Percentiles rank a stretch among this genome's conserved stretches.
Evolutionary conservation across 2,113 vertebrate species (phyloP).

Genomic region (Dissostichus mawsoni): DNA sequence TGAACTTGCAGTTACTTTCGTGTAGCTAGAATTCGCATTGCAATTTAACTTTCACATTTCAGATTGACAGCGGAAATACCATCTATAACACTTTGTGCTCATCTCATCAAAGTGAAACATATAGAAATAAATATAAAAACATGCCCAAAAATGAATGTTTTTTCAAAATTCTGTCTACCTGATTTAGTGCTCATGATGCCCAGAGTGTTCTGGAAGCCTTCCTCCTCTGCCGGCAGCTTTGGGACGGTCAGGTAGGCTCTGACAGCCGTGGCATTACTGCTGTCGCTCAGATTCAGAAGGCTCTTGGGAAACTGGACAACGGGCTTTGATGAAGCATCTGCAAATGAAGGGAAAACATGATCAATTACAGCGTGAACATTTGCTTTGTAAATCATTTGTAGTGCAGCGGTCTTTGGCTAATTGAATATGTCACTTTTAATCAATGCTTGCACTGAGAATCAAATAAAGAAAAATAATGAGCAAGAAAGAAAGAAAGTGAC

Average conservation of each 20-base stretch:
- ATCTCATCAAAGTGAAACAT: neutral
- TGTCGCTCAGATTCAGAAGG: conserved; percentile 85
- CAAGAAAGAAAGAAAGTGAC: neutral
- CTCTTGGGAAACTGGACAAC: conserved; percentile 89
- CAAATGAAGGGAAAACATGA: conserved; percentile 35
- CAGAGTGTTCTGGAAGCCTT: conserved; percentile 80
- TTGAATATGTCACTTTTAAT: neutral
- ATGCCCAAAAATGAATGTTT: neutral
- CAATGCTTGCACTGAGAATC: neutral
- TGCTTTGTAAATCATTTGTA: neutral
- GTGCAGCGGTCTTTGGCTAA: neutral
- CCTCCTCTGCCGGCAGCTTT: conserved; percentile 82
- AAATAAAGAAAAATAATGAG: neutral
- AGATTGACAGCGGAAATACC: neutral
- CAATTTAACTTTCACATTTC: neutral
- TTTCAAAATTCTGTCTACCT: conserved; percentile 73
- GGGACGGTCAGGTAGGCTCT: conserved; percentile 89
- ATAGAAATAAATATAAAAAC: neutral
- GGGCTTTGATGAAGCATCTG: conserved; percentile 86
- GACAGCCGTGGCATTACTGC: conserved; percentile 82
- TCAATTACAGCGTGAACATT: neutral
- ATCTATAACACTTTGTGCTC: neutral
- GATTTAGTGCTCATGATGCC: conserved; percentile 87
- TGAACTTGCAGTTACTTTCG: too few species aligned
- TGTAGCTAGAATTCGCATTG: too few species aligned